phyloP scores from a whole-genome alignment of 1,140 invertebrate species.

The Argopecten irradians region DNA sequence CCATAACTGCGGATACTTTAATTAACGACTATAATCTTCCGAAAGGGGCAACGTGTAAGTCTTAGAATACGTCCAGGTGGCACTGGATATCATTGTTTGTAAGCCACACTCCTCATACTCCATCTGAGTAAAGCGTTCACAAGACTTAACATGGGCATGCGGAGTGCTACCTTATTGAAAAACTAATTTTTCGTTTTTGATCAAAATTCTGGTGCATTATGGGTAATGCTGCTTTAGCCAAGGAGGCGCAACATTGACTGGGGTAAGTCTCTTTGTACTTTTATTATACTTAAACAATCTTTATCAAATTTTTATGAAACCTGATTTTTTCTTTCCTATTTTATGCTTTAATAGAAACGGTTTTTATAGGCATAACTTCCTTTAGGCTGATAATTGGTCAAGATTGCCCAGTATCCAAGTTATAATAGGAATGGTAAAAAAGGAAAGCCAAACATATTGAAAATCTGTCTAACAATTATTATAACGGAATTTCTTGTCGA shows the following conservation, averaged over 20 bases:
- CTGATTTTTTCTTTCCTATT: neutral
- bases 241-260: neutral
- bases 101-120: neutral
- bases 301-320: neutral
- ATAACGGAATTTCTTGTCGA: neutral
- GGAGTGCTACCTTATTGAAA: constrained; percentile 15
- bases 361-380: neutral
- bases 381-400: neutral
- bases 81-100: no score
- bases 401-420: neutral
- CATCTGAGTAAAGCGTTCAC: constrained; percentile 2
- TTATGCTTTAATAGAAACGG: neutral
- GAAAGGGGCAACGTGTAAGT: neutral
- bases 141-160: neutral
- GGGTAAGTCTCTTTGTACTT: neutral
- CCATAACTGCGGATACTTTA: neutral
- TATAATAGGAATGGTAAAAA: neutral
- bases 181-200: constrained; percentile 20
- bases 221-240: neutral
- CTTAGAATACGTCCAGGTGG: neutral
- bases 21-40: neutral
- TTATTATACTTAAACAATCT: neutral
- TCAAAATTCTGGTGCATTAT: constrained; percentile 22
- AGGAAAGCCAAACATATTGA: neutral
- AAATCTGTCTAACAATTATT: neutral